Evolutionary conservation across 2,113 vertebrate genomes (phyloP), one percentile per base, ranked within the genome.

Genomic region (Potamarius usumacintae): DNA sequence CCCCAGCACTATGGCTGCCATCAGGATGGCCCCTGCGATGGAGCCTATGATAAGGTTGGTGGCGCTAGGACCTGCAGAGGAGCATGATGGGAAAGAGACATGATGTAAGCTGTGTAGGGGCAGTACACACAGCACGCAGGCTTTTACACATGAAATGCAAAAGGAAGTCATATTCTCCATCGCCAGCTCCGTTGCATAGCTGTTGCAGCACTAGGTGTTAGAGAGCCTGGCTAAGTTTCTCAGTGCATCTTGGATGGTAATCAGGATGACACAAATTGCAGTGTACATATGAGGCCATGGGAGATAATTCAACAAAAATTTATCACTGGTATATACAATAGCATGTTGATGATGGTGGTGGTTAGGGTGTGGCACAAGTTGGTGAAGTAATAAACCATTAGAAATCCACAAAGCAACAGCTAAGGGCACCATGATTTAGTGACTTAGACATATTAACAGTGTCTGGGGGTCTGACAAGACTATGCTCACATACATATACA

Each of bases 31-130:
- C 96, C 98, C 98, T 96, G 98, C 98, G 97, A 99, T 99, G 97
- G 98, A 99, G 95, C 98, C 98, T 99, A 99, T 99, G 97, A 99
- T 99, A 96, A 99, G 98, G 97, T 99, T 99, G 97, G 98, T 99
- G 96, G 98, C 98, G 94, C 98, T 99, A 98, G 98, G 98, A 99
- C 98, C 98, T 99, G 98, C 94, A 96, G 97, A 99, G 96, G 97
- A 96, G 97, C 97, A 95, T 97, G 91, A 96, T 97, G 96, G 96
- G 95, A 95, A 95, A 98, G 96, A 98, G 91, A 98, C 93, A 94
- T 97, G 94, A 97, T 27, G 78, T 90, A 78, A 90, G 89, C 87
- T 79, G 83, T 82, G 86, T 74, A 83, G 84, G 42, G 89, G 84
- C 76, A 86, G 87, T 83, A 87, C 83, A 86, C 89, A 85, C 80